phyloP scores from a whole-genome alignment of 2,888 invertebrate species.

The Cheilosia soror region DNA sequence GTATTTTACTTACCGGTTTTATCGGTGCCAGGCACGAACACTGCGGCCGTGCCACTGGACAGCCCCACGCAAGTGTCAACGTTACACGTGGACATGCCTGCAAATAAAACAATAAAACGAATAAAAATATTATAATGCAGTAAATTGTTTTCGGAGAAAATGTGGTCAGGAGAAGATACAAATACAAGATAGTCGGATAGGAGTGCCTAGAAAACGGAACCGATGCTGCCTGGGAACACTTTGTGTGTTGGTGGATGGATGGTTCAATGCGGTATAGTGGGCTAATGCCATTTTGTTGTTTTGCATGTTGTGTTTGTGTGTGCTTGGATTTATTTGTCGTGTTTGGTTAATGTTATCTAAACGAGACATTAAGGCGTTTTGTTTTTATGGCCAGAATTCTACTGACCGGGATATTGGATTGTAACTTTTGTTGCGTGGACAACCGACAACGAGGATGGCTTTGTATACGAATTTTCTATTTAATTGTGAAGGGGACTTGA shows the following conservation, averaged over 20 bases:
- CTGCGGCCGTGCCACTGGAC: conserved; percentile 83
- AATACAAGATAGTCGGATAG: conserved; percentile 14
- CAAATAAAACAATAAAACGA: conserved; percentile 38
- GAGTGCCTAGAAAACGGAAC: conserved; percentile 49
- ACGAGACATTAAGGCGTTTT: conserved; percentile 71
- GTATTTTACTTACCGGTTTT: conserved; percentile 80
- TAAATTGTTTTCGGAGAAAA: conserved; percentile 31
- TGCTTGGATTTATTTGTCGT: conserved; percentile 65
- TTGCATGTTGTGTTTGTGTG: conserved; percentile 40
- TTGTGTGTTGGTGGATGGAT: conserved; percentile 23
- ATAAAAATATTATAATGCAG: conserved; percentile 45
- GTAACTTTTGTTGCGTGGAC: conserved; percentile 38
- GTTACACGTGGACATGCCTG: conserved; percentile 82
- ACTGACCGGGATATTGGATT: conserved; percentile 37
- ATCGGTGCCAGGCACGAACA: conserved; percentile 78
- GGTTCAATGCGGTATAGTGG: conserved; percentile 47
- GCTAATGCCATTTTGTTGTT: conserved; percentile 66
- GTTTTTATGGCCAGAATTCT: conserved; percentile 52
- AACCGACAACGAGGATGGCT: neutral
- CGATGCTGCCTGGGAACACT: conserved; percentile 38
- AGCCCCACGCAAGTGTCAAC: conserved; percentile 83
- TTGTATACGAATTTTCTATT: conserved; percentile 24
- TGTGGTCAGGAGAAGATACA: conserved; percentile 7
- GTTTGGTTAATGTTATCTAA: conserved; percentile 69
- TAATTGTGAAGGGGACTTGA: conserved; percentile 40